Percentiles rank a stretch among this genome's conserved stretches.
These are phyloP conservation scores for Tipula lateralis DNA, from an alignment of 2,888 invertebrate species.

Conservation along the genomic window DNA sequence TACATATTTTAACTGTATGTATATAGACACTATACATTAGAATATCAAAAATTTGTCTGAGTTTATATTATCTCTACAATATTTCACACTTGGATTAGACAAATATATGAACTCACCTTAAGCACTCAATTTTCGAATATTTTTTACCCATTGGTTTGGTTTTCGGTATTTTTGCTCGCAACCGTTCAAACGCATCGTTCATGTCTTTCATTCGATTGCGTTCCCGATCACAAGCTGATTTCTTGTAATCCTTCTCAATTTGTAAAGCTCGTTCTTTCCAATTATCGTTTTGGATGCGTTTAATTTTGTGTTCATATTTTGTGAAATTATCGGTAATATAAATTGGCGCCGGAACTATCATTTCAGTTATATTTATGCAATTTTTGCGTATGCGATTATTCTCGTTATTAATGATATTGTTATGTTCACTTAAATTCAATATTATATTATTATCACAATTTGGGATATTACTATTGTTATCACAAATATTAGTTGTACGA, in stretches of 20 bases:
- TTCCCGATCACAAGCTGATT: slow-evolving; percentile 78
- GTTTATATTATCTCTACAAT: too few relatives aligned
- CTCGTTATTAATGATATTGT: not conserved
- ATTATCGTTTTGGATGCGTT: slow-evolving; percentile 38
- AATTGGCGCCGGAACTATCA: slow-evolving; percentile 2
- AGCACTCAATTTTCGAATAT: slow-evolving; percentile 77
- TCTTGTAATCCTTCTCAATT: slow-evolving; percentile 70
- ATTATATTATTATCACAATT: not conserved
- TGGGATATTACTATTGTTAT: not conserved
- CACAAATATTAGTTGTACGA: not conserved
- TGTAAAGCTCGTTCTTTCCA: slow-evolving; percentile 60
- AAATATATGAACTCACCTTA: slow-evolving; percentile 55
- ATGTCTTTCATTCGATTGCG: slow-evolving; percentile 80
- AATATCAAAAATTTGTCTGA: too few relatives aligned
- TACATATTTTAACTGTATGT: too few relatives aligned
- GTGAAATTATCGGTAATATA: not conserved
- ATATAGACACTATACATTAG: too few relatives aligned
- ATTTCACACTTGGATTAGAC: too few relatives aligned
- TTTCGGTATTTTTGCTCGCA: slow-evolving; percentile 69
- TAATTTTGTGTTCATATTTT: slow-evolving; percentile 29
- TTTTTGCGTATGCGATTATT: not conserved
- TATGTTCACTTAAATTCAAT: not conserved
- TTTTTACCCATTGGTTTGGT: slow-evolving; percentile 80
- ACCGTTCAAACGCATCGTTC: slow-evolving; percentile 74
- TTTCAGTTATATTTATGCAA: not conserved